Conservation (phyloP, 2,113 vertebrate genomes). For the Eurypyga helias region DNA sequence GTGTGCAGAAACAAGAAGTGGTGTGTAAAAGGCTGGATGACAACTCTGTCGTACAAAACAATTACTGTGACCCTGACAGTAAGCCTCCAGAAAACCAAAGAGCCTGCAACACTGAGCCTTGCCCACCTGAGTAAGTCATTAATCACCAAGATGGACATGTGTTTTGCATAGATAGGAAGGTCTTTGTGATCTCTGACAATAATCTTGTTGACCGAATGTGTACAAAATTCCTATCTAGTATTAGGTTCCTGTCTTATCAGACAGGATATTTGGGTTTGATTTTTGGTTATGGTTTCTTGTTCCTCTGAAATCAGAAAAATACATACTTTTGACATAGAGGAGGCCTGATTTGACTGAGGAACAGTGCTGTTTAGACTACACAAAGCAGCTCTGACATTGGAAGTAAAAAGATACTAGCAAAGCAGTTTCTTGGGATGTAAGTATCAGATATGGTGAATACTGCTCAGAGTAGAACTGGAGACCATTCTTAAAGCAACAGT, state of each 20-base stretch:
- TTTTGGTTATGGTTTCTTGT: neutral
- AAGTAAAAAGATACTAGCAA: neutral
- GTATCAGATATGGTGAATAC: neutral
- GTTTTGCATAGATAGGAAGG: neutral
- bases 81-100: slow-evolving; percentile 95
- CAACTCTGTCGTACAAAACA: slow-evolving; percentile 94
- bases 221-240: neutral
- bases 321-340: neutral
- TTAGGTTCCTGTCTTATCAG: neutral
- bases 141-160: neutral
- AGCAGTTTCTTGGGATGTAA: neutral
- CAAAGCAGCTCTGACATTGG: neutral
- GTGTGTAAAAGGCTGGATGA: slow-evolving; percentile 96
- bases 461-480: neutral
- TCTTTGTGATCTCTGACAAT: neutral
- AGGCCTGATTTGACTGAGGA: neutral
- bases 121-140: slow-evolving; percentile 94
- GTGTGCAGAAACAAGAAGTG: slow-evolving; percentile 93
- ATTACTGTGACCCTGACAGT: slow-evolving; percentile 93
- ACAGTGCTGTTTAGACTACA: neutral
- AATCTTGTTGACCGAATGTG: neutral
- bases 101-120: slow-evolving; percentile 94
- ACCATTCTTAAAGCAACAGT: neutral
- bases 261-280: neutral
- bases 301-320: neutral